Evolutionary conservation across 2,797 vertebrate species (phyloP), one percentile per base, ranked within the genome.

Genomic region (Galaxias olidus): DNA sequence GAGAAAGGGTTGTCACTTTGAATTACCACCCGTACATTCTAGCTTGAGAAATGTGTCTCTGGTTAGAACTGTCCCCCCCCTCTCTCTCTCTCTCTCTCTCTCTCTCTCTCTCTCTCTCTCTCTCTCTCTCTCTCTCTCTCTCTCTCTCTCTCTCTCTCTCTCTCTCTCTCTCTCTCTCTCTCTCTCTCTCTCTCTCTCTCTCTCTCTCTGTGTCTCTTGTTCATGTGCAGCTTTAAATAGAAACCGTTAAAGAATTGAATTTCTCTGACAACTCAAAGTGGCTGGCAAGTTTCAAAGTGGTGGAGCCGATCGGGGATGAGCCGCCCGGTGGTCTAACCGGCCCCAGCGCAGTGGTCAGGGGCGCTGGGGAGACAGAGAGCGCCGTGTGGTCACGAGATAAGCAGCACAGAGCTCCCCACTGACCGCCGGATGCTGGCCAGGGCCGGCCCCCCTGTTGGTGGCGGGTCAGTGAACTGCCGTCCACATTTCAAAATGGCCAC

Each of bases 391-490:
- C 85, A 73, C 73, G 62, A 74, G 85, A 85, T 86, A 88, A 85
- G 80, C 81, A 74, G 57, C 72, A 63, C 65, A 60, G 51, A 80
- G n/a, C n/a, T 84, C 73, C 80, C 86, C 48, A 14, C 68, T 76
- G 79, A 71, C 68, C 20, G 44, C 59, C 42, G 57, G 51, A 60
- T n/a, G 63, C 12, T 10, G 10, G 65, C 49, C 53, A 54, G 54
- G 50, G 77, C 59, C 60, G 18, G 69, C 69, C 76, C 72, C 75
- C 84, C 86, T 59, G 73, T 90, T 90, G 90, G 86, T 78, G 71
- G 69, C 80, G 88, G 88, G 90, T 90, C 90, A 89, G 65, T 82
- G 87, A 90, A 86, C 89, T 84, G 87, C 87, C 86, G 86, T 71
- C 65, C 87, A 90, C 72, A 90, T 90, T 88, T 87, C 58, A 75